Base-by-base conservation (phyloP, 2,888 invertebrate genomes). In the Thelaira solivaga region DNA sequence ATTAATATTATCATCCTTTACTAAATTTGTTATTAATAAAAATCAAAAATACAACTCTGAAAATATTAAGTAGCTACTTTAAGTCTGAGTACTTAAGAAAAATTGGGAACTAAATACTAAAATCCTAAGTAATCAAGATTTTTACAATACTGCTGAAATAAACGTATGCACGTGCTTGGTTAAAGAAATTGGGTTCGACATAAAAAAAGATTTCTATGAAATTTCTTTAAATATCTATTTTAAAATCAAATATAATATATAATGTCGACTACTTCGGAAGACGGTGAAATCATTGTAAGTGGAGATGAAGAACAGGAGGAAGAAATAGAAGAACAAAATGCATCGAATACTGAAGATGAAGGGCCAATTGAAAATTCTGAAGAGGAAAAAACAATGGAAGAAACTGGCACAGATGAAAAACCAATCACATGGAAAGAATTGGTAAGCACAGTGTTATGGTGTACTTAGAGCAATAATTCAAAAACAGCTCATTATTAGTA, bases 401-500 rank as follows among this genome's bases (percentile, higher is more conserved):
- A 39, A 20, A 7, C 1, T 31, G 76, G 34, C 2, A 80, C 76
- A 6, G 72, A 49, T 4, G 81, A 85, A 22, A 65, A 82, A 22
- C 68, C 80, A 29, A 82, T 89, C 13, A 89, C 91, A 0, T 93
- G 92, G 91, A 90, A 91, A 83, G 92, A 92, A 84, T 89, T 93
- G 88, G 93, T 93, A 90, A 89, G 89, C 83, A 13, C 10, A 13
- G 2, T 51, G 6, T 18, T 16, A 41, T 11, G 29, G 1, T n/a
- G 6, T 11, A 51, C 67, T 59, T n/a, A 31, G 11, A 41, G 65
- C 76, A 65, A 67, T 67, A 74, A 36, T 22, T 24, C 18, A 47
- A 73, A 74, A 43, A 24, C 51, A 61, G 73, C 61, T 65, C 41
- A 80, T 72, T 77, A 69, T 67, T 79, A 78, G 71, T 65, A 57